Evolutionary conservation across 2,797 vertebrate genomes (phyloP), one percentile per base, ranked within the genome.

Genomic region (Masticophis lateralis): DNA sequence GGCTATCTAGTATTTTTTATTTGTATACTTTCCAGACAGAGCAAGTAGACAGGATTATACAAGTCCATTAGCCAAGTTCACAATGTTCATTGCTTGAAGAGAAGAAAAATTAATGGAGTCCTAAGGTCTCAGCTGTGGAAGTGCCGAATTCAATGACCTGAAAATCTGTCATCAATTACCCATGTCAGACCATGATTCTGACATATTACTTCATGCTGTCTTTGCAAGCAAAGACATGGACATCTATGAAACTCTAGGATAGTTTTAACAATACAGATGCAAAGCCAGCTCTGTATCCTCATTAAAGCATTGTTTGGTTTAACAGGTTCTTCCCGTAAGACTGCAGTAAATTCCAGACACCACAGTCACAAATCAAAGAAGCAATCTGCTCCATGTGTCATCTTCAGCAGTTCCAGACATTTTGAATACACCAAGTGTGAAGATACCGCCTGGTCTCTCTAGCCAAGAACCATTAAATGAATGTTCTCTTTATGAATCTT

Each of bases 401-500:
- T 47, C 56, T 92, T 37, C 87, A 74, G 55, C 37, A 88, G 55
- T 92, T 59, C 69, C 13, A 88, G 32, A 92, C 9, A 74, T 37
- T 74, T n/a, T 47, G 53, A 88, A 57, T 74, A 88, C 25, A 69
- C 51, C n/a, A 91, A 86, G 37, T 88, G 28, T 88, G 61, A n/a
- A 91, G 37, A n/a, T 86, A 28, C 56, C 43, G 20, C 61, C 37
- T 87, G 53, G 28, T 93, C 61, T 66, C 83, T 27, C 56, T 32
- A 51, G 60, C 89, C 51, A 90, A 90, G 12, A 69, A 61, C 79
- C 32, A 90, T 87, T 87, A 90, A 90, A 93, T 43, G 51, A 28
- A 87, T 93, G 92, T 57, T 86, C 66, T 79, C 57, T 92, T 69
- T 79, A 83, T 86, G 43, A 89, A 87, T 37, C 92, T 69, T 90